Percentiles rank a stretch among this genome's conserved stretches.
Evolutionary conservation across 2,888 invertebrate species (phyloP).

Genomic region (Eudemis profundana): DNA sequence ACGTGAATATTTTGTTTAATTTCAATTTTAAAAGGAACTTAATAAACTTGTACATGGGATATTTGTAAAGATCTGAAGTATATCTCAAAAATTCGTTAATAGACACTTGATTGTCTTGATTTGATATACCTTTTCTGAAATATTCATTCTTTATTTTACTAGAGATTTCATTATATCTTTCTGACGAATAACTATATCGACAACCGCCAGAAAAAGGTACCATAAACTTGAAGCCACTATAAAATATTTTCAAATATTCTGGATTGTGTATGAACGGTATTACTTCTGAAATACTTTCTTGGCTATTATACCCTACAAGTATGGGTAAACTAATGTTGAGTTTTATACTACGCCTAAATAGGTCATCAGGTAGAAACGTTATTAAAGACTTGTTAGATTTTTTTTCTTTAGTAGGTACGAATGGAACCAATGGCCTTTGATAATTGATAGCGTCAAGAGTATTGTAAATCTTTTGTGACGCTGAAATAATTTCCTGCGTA

Average conservation of each 20-base stretch:
- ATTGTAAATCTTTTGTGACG: conserved; percentile 67
- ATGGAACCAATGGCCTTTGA: conserved; percentile 74
- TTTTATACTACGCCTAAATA: conserved; percentile 48
- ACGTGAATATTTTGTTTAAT: conserved; percentile 65
- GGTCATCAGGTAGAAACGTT: conserved; percentile 53
- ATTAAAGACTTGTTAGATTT: conserved; percentile 62
- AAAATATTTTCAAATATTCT: conserved; percentile 63
- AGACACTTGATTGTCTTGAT: no score
- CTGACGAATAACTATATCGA: conserved; percentile 60
- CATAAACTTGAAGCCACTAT: conserved; percentile 69
- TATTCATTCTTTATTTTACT: conserved; percentile 66
- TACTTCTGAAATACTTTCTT: conserved; percentile 78
- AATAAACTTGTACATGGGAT: conserved; percentile 76
- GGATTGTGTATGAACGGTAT: conserved; percentile 74
- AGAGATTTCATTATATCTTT: conserved; percentile 60
- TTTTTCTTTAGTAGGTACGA: conserved; percentile 67
- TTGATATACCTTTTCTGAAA: conserved; percentile 63
- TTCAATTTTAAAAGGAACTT: conserved; percentile 57
- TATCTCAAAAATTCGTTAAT: conserved; percentile 69
- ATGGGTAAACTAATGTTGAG: conserved; percentile 62
- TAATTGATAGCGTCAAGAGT: conserved; percentile 64
- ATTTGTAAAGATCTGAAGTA: conserved; percentile 73
- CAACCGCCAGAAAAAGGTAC: conserved; percentile 74
- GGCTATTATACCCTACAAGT: conserved; percentile 80
- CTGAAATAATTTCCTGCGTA: conserved; percentile 62